Evolutionary conservation across 2,797 vertebrate species (phyloP), one percentile per base, ranked within the genome.

Genomic region (Potorous gilbertii): DNA sequence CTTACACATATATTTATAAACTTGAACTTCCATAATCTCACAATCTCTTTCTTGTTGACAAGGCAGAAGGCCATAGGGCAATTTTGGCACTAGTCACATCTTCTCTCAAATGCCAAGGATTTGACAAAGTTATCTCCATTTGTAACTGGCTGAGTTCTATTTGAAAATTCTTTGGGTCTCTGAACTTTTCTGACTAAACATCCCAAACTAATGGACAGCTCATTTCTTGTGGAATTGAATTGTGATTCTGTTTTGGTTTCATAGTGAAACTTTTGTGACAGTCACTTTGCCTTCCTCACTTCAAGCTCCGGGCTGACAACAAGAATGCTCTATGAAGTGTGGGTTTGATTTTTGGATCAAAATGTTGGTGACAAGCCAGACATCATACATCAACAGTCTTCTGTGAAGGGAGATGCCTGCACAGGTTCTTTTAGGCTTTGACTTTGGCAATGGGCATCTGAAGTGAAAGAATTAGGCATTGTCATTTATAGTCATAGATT

Each of bases 281-380:
- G 0, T 66, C 4, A 56, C 24, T 54, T 93, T 54, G 92, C 34
- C 95, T 54, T 11, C 66, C 50, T 14, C 1, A 34, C 2, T 16
- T 92, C 21, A 4, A n/a, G 21, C 87, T 92, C 74, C 8, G 91
- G 54, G 54, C 55, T 94, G 74, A 93, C 34, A 14, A 18, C 14
- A 93, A 90, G 94, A 93, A 91, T 92, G 1, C n/a, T 34, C 81
- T 91, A 56, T 89, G n/a, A 0, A 92, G 31, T 57, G 87, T 55
- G 46, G 12, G 55, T 94, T 74, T 66, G 46, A 55, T 93, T 95
- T 95, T 95, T 93, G 56, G 31, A 90, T 92, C 92, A 90, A 91
- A 90, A n/a, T 3, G 62, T 90, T 94, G 56, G 16, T 92, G 27
- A 93, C 57, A 95, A 94, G 55, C 12, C 5, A 91, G 95, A 56